Conservation (phyloP, 2,888 invertebrate genomes). For the Axea sp. region DNA sequence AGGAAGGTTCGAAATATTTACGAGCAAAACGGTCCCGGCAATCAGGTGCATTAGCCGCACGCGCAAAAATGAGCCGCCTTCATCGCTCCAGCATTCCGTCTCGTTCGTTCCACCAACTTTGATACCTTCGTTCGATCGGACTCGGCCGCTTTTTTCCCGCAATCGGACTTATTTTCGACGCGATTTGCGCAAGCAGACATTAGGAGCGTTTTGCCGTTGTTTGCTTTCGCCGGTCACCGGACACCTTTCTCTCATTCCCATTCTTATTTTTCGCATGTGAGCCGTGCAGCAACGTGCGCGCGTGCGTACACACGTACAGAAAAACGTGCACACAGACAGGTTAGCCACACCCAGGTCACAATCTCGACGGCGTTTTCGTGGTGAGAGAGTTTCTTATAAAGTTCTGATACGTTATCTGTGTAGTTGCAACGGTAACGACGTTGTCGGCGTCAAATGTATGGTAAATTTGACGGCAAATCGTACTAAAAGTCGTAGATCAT, state of each 20-base stretch:
- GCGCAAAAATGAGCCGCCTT: background rate
- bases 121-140: conserved; percentile 1
- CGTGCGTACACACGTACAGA: too few relatives aligned
- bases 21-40: background rate
- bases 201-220: conserved; percentile 52
- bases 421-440: conserved; percentile 14
- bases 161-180: conserved; percentile 10
- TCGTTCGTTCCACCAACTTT: too few relatives aligned
- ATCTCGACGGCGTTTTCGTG: conserved; percentile 53
- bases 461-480: conserved; percentile 32
- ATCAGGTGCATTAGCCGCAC: conserved; percentile 27
- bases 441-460: conserved; percentile 39
- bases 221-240: conserved; percentile 58
- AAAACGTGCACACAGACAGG: conserved; percentile 14
- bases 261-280: conserved; percentile 45
- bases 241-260: conserved; percentile 60
- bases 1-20: conserved; percentile 5
- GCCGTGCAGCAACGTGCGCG: too few relatives aligned
- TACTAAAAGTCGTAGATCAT: conserved; percentile 22
- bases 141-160: conserved; percentile 23
- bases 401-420: conserved; percentile 56
- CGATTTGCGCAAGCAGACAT: conserved; percentile 55
- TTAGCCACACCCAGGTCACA: conserved; percentile 63
- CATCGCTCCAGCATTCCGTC: background rate
- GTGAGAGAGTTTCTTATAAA: conserved; percentile 46